Conservation (phyloP, 1,140 invertebrate species). For the Zaprionus inermis region DNA sequence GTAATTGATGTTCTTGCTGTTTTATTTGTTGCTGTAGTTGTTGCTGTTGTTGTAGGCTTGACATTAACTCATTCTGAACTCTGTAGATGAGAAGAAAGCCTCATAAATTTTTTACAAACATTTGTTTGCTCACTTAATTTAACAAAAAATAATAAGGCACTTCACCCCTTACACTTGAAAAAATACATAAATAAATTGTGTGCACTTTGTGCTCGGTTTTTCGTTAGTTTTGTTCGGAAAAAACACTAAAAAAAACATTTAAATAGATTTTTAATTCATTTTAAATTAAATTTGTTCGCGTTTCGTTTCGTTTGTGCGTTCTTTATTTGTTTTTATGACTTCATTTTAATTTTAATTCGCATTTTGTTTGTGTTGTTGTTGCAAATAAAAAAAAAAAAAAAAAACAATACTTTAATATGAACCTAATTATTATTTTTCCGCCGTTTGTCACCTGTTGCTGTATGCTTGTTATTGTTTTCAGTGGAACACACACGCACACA, state of each 20-base stretch:
- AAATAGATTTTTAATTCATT: conserved; percentile 59
- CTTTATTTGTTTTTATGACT: conserved; percentile 18
- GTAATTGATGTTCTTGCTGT: conserved; percentile 48
- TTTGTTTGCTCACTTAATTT: not conserved
- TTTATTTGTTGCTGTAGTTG: conserved; percentile 31
- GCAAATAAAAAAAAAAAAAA: conserved; percentile 61
- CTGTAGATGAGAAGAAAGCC: conserved; percentile 17
- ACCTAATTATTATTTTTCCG: conserved; percentile 37
- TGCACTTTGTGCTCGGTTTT: conserved; percentile 23
- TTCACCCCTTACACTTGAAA: not conserved
- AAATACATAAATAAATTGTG: conserved; percentile 4
- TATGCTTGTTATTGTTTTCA: conserved; percentile 37
- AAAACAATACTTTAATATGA: conserved; percentile 35
- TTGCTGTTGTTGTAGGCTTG: conserved; percentile 29
- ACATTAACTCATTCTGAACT: conserved; percentile 32
- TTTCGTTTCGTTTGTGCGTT: conserved; percentile 18
- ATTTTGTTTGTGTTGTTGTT: conserved; percentile 40
- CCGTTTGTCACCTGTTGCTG: conserved; percentile 66
- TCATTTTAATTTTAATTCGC: conserved; percentile 28
- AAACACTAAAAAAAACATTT: conserved; percentile 15
- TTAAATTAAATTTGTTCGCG: conserved; percentile 43
- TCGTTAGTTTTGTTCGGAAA: conserved; percentile 13
- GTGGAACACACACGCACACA: not conserved
- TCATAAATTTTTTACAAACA: conserved; percentile 2
- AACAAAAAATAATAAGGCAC: not conserved